Evolutionary conservation across 1,140 invertebrate genomes (phyloP), one percentile per base, ranked within the genome.

Genomic region (Nautilus pompilius): DNA sequence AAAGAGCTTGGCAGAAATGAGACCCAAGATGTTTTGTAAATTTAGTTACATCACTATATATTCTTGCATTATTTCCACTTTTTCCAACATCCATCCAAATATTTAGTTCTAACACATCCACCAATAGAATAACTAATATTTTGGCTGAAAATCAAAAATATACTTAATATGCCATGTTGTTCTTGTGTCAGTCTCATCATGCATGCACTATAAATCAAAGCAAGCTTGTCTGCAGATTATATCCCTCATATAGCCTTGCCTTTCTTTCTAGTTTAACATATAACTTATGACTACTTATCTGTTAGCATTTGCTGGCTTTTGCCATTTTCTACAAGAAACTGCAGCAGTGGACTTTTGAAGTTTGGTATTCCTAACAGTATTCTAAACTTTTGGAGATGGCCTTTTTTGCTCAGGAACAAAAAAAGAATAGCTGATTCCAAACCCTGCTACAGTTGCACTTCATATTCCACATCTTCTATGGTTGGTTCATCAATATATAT

Each of bases 31-130:
- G 28, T 22, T 28, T 15, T 17, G 30, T 46, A 8, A 63, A 22
- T 20, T 54, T 22, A 5, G 13, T 58, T n/a, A 63, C 36, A 29
- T 58, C 34, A 48, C 58, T 53, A 46, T 4, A 63, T 32, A 54
- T 32, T 24, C 62, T 58, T 22, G 45, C 59, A 26, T 55, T 58
- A n/a, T 49, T 58, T 17, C 36, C 33, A 32, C 15, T 20, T 10
- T 34, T 48, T 30, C 62, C 62, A 49, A 58, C 46, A 46, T 63
- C 62, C 62, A 63, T 63, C 22, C 20, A 63, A 13, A 63, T 46
- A 28, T n/a, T 59, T n/a, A 49, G 28, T 58, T 36, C 54, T 29
- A 5, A 13, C 10, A 29, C 20, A 26, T 41, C 41, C 26, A 46
- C 22, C 17, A 17, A n/a, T 46, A 29, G 17, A 17, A 57, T 49